Base-by-base conservation (phyloP, 1,140 invertebrate genomes). In the Melipona quadrifasciata region DNA sequence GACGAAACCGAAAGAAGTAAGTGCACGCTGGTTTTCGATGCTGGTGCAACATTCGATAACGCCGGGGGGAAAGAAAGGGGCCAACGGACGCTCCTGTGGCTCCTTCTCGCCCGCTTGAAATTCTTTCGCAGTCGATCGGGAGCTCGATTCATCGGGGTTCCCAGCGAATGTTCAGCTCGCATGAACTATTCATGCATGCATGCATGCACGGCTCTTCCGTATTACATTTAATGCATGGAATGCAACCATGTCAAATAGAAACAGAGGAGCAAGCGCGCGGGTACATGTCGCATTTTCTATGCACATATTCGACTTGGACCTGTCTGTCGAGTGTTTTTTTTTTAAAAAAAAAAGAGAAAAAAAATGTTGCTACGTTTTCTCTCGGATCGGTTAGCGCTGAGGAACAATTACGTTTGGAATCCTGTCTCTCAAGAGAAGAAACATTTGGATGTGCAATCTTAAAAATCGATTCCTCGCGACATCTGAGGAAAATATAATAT, bases 141-240 rank as follows among this genome's bases (percentile, higher is more conserved):
- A 76, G 73, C 74, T 87, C 85, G 76, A 75, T 64, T 86, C 86
- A 87, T 87, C 87, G 85, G 72, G 64, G 21, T 47, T 51, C 21
- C 53, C 64, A 14, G 67, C 76, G 65, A 82, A 74, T 75, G 61
- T 55, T 55, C 76, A 67, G 65, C 58, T 88, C 72, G 74, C 86
- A 87, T 87, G 74, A 88, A 74, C 61, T 83, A 82, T 88, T 88
- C 86, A 88, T 88, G 86, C 86, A 87, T 87, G 80, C 87, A 87
- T 80, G 78, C 85, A 67, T 58, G 39, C 39, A 47, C 39, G 39
- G 10, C 79, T 67, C 58, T 58, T 39, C 57, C 77, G 71, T 78
- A 86, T 78, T 64, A 55, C 82, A 87, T 87, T 88, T 88, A 87
- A 88, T 87, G 86, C 75, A 88, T 84, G 71, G 68, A 76, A 86